Evolutionary conservation across 1,140 invertebrate genomes (phyloP).

Genomic region (Yoshiicerus persimilis): DNA sequence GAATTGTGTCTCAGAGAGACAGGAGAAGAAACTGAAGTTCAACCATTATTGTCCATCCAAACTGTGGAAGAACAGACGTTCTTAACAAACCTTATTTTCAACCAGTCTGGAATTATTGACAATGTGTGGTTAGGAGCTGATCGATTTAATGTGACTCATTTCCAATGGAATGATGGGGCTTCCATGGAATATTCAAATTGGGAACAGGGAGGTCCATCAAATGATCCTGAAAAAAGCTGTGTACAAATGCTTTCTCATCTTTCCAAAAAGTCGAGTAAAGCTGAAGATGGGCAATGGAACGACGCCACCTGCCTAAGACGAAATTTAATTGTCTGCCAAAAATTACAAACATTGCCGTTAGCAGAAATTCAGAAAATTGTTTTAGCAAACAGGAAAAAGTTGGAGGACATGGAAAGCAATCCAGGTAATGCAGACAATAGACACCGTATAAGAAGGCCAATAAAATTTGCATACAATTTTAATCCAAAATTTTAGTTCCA

Average conservation of each 20-base stretch:
- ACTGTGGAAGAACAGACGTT: neutral
- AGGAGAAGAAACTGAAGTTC: neutral
- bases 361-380: too few species aligned
- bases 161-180: neutral
- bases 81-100: neutral
- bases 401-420: too few species aligned
- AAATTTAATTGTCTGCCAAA: too few species aligned
- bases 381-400: too few species aligned
- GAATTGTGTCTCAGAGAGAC: neutral
- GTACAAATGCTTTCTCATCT: neutral
- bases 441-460: too few species aligned
- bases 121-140: neutral
- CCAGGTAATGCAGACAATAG: too few species aligned
- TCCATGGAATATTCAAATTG: neutral
- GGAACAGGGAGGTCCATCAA: neutral
- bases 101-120: neutral
- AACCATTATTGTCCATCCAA: neutral
- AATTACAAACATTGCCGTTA: too few species aligned
- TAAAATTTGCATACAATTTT: too few species aligned
- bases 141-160: neutral
- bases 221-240: neutral
- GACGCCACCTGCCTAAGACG: neutral
- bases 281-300: neutral
- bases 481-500: too few species aligned
- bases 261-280: neutral